These are phyloP conservation scores for Drosophila novamexicana DNA, from an alignment of 1,140 invertebrate genomes.

Conservation along the genomic window DNA sequence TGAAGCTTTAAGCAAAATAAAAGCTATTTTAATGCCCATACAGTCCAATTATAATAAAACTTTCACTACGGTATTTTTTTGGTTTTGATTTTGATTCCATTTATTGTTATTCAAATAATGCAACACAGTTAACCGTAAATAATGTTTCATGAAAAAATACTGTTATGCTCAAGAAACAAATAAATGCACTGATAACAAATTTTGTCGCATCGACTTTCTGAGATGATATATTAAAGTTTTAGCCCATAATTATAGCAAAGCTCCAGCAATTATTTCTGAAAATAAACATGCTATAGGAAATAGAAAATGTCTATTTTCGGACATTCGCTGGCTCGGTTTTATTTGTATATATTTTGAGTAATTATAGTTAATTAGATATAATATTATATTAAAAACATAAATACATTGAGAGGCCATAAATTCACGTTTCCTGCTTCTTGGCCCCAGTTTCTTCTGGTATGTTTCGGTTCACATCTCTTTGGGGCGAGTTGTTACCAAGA, in stretches of 20 bases:
- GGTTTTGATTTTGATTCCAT: conserved; percentile 42
- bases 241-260: too few relatives aligned
- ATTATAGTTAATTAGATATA: too few relatives aligned
- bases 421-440: conserved; percentile 1
- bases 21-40: conserved; percentile 46
- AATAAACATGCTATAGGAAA: too few relatives aligned
- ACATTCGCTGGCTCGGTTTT: too few relatives aligned
- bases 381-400: too few relatives aligned
- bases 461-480: conserved; percentile 28
- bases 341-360: too few relatives aligned
- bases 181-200: conserved; percentile 34
- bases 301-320: too few relatives aligned
- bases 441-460: conserved; percentile 24
- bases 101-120: conserved; percentile 53
- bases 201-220: conserved; percentile 31
- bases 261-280: too few relatives aligned
- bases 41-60: conserved; percentile 47
- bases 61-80: conserved; percentile 35
- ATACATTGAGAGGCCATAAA: too few relatives aligned
- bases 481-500: conserved; percentile 51
- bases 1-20: conserved; percentile 7
- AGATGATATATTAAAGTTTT: neutral
- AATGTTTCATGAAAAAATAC: conserved; percentile 39
- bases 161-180: conserved; percentile 26
- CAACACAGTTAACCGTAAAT: conserved; percentile 35